These are phyloP conservation scores for Gerris lacustris DNA, from an alignment of 2,888 invertebrate genomes.

Conservation along the genomic window DNA sequence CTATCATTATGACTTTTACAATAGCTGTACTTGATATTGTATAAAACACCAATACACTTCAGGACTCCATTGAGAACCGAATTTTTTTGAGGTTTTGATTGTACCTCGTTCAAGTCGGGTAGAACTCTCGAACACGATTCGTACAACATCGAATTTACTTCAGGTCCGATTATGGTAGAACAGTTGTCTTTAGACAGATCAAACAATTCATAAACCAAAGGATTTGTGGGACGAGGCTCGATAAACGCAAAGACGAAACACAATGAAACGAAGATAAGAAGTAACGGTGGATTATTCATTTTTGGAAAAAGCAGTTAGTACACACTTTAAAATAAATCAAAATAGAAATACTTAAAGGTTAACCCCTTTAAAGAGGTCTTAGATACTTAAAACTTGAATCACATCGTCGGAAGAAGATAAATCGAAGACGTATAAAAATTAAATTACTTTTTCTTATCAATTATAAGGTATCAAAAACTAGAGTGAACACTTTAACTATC, in stretches of 20 bases:
- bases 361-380: too few species aligned
- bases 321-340: too few species aligned
- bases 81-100: not conserved
- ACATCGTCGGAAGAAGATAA: too few species aligned
- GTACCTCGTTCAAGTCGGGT: not conserved
- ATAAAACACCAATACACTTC: not conserved
- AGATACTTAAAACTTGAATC: too few species aligned
- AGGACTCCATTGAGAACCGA: not conserved
- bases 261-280: not conserved
- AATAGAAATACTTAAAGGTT: too few species aligned
- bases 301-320: too few species aligned
- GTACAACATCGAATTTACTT: not conserved
- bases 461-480: too few species aligned
- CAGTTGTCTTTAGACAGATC: not conserved
- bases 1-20: not conserved
- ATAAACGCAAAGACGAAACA: not conserved
- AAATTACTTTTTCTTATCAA: too few species aligned
- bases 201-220: not conserved
- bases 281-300: too few species aligned
- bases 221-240: not conserved
- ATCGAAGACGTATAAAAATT: too few species aligned
- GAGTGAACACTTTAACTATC: too few species aligned
- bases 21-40: not conserved
- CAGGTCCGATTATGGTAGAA: not conserved
- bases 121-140: not conserved